Base-by-base conservation (phyloP, 2,888 invertebrate genomes). In the Campaea margaritaria region DNA sequence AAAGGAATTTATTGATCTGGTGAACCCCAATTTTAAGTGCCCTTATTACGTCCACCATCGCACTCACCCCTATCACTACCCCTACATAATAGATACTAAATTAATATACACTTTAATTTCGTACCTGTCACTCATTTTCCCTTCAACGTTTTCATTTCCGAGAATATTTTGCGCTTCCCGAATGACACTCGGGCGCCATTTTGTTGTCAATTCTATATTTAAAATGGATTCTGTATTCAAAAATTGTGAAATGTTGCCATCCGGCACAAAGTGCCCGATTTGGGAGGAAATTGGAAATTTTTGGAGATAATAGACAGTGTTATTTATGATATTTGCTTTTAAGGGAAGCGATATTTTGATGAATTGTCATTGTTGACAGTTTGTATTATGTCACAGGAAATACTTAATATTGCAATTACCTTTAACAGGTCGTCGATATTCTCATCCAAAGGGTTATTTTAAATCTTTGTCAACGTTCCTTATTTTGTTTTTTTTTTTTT, bases 41-140 rank as follows among this genome's bases (percentile, higher is more conserved):
- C 39, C 39, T 55, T 5, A 47, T 21, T 55, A 36, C 46, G 50
- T 39, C 55, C 55, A 16, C 27, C 16, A 5, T 10, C 16, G 9
- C 31, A 36, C 21, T 52, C 47, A 61, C 47, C 55, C 55, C 60
- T 51, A 55, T 46, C 53, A 42, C 51, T 27, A 52, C 49, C 48
- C 11, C 13, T 39, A 31, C 47, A 49, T 36, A 55, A 56, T 56
- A 56, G 74, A 76, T 78, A 79, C 78, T 75, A 71, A 78, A 77
- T 76, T 75, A 79, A 78, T 80, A 50, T 43, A 61, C 59, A 82
- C 68, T 83, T 85, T 83, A 86, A 88, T 87, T 84, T 81, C 70
- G 76, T 60, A 80, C 78, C 86, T 89, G 89, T 87, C 90, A 83
- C 63, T 76, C 77, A 71, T 74, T 76, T 79, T 70, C 65, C 65